phyloP scores from a whole-genome alignment of 2,113 vertebrate species.

The Delphinus delphis region DNA sequence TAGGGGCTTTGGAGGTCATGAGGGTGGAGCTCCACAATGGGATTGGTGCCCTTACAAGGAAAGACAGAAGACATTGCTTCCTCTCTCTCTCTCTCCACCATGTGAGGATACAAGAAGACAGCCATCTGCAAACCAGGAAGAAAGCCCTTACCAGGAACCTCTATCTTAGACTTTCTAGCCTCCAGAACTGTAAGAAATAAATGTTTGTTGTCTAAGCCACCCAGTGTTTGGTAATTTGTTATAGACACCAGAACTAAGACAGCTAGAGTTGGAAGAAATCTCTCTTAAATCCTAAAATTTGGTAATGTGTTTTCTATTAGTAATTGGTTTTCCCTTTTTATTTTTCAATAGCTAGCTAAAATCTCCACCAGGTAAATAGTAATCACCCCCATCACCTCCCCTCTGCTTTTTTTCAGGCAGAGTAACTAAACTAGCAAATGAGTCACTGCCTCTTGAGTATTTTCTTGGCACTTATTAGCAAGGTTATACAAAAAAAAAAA shows the following conservation, averaged over 20 bases:
- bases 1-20: neutral
- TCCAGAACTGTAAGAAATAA: neutral
- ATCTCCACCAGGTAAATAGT: neutral
- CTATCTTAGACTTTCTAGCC: neutral
- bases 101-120: neutral
- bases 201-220: neutral
- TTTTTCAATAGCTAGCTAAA: neutral
- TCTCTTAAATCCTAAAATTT: neutral
- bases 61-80: neutral
- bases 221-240: neutral
- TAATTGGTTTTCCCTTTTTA: neutral
- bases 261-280: neutral
- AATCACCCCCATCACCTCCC: neutral
- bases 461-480: constrained; percentile 13
- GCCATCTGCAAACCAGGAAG: neutral
- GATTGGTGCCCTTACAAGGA: neutral
- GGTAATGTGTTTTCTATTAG: neutral
- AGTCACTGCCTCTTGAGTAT: neutral
- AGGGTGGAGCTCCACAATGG: neutral
- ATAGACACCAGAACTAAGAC: neutral
- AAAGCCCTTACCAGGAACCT: neutral
- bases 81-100: neutral
- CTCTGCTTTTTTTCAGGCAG: neutral
- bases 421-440: neutral
- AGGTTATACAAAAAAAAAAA: neutral